phyloP scores from a whole-genome alignment of 2,113 vertebrate species.

The Cynoglossus semilaevis region DNA sequence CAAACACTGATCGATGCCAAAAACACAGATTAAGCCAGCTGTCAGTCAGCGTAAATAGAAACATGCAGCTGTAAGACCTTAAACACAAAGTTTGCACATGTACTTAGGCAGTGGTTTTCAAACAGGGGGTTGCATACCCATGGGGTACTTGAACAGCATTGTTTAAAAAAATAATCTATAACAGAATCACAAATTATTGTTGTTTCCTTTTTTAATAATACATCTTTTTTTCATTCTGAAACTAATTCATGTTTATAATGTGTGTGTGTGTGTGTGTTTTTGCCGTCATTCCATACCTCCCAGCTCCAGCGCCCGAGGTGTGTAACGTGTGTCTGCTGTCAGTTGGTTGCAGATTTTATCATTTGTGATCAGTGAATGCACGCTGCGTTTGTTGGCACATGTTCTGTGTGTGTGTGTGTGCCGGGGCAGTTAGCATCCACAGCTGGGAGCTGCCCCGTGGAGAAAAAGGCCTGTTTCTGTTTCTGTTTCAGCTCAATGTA shows the following conservation, averaged over 20 bases:
- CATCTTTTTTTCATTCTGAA: too few species aligned
- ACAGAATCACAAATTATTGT: too few species aligned
- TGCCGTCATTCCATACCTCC: neutral
- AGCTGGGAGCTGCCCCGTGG: slow-evolving; percentile 40
- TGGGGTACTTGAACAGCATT: too few species aligned
- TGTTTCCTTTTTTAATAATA: too few species aligned
- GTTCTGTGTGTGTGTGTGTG: slow-evolving; percentile 17
- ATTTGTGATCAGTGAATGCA: slow-evolving; percentile 24
- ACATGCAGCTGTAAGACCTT: too few species aligned
- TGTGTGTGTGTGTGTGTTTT: slow-evolving; percentile 1
- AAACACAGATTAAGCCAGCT: too few species aligned
- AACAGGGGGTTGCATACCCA: too few species aligned
- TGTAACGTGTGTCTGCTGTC: slow-evolving; percentile 52
- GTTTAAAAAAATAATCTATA: too few species aligned
- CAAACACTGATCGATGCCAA: too few species aligned
- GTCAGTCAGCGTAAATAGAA: too few species aligned
- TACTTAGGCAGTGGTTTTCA: too few species aligned
- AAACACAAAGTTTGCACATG: too few species aligned
- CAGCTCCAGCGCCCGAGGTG: slow-evolving; percentile 30
- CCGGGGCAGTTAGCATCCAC: slow-evolving; percentile 45
- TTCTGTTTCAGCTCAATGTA: slow-evolving; percentile 53
- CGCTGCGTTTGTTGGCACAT: slow-evolving; percentile 54
- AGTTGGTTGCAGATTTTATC: slow-evolving; percentile 58
- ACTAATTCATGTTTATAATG: slow-evolving; percentile 32
- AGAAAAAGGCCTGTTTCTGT: slow-evolving; percentile 59